phyloP scores from a whole-genome alignment of 1,140 invertebrate species.

The Drosophila saltans region DNA sequence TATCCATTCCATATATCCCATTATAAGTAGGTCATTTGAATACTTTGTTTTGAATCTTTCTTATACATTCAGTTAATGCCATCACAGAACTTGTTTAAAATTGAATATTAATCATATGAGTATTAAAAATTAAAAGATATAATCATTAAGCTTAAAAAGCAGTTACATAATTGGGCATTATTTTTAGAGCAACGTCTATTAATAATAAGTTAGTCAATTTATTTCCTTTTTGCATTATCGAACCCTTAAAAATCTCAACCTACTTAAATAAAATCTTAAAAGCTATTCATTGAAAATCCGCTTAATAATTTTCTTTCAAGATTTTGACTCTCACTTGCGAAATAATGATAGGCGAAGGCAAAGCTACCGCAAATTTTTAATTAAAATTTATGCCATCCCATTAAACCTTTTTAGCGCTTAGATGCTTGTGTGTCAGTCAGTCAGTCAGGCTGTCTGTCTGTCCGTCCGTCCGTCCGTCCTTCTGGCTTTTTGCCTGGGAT shows the following conservation, averaged over 20 bases:
- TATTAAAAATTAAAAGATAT: too few species aligned
- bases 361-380: conserved; percentile 60
- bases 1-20: too few species aligned
- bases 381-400: conserved; percentile 71
- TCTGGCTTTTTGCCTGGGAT: not conserved
- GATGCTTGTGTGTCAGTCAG: conserved; percentile 13
- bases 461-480: not conserved
- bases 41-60: too few species aligned
- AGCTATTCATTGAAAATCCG: conserved; percentile 35
- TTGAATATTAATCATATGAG: too few species aligned
- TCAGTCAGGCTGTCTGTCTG: not conserved
- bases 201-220: conserved; percentile 7
- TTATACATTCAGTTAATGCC: too few species aligned
- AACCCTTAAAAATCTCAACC: not conserved
- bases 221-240: not conserved
- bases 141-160: too few species aligned
- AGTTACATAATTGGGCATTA: not conserved
- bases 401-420: conserved; percentile 41
- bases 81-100: too few species aligned
- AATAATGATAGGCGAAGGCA: conserved; percentile 28
- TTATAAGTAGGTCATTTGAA: too few species aligned
- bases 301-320: conserved; percentile 41
- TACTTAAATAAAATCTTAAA: conserved; percentile 8
- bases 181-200: not conserved
- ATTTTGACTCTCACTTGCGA: conserved; percentile 53